Evolutionary conservation across 1,140 invertebrate species (phyloP), one percentile per base, ranked within the genome.

Genomic region (Armadillidium nasatum): DNA sequence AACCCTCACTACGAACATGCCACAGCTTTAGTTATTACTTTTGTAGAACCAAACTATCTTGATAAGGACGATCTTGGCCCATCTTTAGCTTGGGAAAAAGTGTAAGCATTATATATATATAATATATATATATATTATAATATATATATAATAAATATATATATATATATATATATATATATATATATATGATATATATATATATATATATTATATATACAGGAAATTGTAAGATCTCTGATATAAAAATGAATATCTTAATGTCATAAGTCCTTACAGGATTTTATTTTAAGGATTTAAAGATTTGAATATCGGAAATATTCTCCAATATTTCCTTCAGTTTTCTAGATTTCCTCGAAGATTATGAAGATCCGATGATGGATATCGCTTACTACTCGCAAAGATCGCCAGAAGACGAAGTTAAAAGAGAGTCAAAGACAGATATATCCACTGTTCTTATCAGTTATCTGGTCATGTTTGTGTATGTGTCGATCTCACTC

Each of bases 391-490:
- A 92, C 83, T 93, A 91, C 0, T 92, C 95, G 0, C 96, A 99
- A 87, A 87, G 96, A 33, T 97, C 95, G 0, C 96, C 98, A 76
- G 91, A 98, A 85, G 97, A 99, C 86, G 97, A 99, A 85, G 84
- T 99, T 15, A 89, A 94, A 74, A 85, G 94, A 50, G 94, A 96
- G 86, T 95, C 94, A 19, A 87, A 92, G 76, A 95, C 94, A 0
- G 97, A 99, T 85, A 88, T 97, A 6, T 83, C 90, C 1, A 99
- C 97, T 0, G 96, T 99, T 82, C 84, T 95, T 0, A 90, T 98
- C 13, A 97, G 95, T 10, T 99, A 99, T 83, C 84, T 97, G 71
- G 94, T 98, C 68, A 99, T 99, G 97, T 99, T 99, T 85, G 89
- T 90, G 22, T 99, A 99, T 82, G 96, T 99, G 77, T 92, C 96